Conservation (phyloP, 2,113 vertebrate species). For the Lethenteron reissneri region DNA sequence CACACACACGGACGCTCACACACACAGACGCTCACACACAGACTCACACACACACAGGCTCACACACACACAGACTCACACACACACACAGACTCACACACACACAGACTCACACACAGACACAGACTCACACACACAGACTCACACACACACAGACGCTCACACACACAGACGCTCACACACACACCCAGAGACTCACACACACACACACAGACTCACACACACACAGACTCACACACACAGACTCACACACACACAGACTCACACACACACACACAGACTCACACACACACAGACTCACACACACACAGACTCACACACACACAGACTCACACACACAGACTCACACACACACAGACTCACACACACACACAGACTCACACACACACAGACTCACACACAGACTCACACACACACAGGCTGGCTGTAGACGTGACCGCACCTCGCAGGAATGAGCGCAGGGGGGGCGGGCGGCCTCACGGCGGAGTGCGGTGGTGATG, state of each 20-base stretch:
- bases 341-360: neutral
- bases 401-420: too few relatives aligned
- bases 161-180: neutral
- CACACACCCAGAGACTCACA: neutral
- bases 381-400: too few relatives aligned
- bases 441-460: too few relatives aligned
- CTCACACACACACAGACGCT: neutral
- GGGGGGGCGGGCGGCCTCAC: too few relatives aligned
- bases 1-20: neutral
- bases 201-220: too few relatives aligned
- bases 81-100: too few relatives aligned
- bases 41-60: too few relatives aligned
- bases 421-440: too few relatives aligned
- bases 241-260: neutral
- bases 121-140: neutral
- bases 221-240: neutral
- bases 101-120: neutral
- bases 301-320: neutral
- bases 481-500: too few relatives aligned
- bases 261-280: neutral
- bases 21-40: too few relatives aligned
- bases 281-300: neutral
- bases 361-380: too few relatives aligned
- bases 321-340: neutral
- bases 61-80: neutral